A percentile compares a stretch with the other conserved stretches of the same genome.
Evolutionary conservation across 2,113 vertebrate species (phyloP).

Genomic region (Cairina moschata): DNA sequence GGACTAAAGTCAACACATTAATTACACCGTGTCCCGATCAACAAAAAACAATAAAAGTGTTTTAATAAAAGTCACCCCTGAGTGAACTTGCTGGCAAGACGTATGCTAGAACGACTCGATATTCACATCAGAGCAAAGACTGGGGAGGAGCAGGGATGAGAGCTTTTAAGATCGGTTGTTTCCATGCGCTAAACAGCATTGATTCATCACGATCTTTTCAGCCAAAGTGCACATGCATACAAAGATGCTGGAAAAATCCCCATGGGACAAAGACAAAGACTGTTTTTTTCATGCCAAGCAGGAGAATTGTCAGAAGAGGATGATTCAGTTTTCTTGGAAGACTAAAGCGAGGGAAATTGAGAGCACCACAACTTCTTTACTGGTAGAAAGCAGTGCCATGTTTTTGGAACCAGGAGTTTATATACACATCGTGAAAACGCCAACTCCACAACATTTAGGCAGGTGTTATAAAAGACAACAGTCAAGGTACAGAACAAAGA

Average conservation of each 20-base stretch:
- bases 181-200: conserved; percentile 17
- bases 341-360: neutral
- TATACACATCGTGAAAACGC: neutral
- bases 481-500: neutral
- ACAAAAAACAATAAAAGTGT: neutral
- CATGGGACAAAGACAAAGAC: conserved; percentile 47
- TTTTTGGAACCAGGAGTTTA: neutral
- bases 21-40: neutral
- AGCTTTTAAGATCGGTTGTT: conserved; percentile 11
- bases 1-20: conserved; percentile 75
- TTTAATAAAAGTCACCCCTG: neutral
- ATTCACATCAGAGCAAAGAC: neutral
- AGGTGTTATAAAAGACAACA: conserved; percentile 24
- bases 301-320: conserved; percentile 57
- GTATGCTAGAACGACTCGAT: neutral
- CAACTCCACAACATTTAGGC: conserved; percentile 23
- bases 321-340: conserved; percentile 56
- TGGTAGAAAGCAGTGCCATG: neutral
- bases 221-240: conserved; percentile 73
- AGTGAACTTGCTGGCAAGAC: neutral
- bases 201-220: conserved; percentile 47
- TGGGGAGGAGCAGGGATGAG: neutral
- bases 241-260: conserved; percentile 55
- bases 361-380: neutral
- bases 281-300: conserved; percentile 69